Conservation (phyloP, 2,113 vertebrate genomes). For the Opisthocomus hoazin region DNA sequence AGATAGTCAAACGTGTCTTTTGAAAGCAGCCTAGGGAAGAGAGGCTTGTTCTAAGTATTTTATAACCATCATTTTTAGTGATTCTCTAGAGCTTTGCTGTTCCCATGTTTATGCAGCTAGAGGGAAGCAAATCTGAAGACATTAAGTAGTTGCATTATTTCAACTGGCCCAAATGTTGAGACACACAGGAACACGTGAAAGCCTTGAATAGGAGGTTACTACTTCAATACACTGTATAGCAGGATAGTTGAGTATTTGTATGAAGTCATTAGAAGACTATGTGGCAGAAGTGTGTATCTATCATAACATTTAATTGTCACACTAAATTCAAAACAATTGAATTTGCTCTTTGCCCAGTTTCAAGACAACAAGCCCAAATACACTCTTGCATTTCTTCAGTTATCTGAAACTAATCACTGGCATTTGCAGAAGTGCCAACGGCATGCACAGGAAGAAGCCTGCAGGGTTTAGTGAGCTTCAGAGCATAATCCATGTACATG, state of each 20-base stretch:
- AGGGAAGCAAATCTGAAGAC: not conserved
- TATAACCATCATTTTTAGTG: not conserved
- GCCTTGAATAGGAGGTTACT: not conserved
- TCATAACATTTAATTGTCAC: not conserved
- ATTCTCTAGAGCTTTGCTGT: not conserved
- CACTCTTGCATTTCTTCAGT: not conserved
- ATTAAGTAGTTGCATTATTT: not conserved
- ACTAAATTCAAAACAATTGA: not conserved
- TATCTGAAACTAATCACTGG: not conserved
- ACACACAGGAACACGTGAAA: not conserved
- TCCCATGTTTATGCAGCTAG: not conserved
- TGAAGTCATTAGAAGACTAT: not conserved
- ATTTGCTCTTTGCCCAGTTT: not conserved
- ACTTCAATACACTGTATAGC: not conserved
- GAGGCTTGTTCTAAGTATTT: not conserved
- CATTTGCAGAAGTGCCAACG: not conserved
- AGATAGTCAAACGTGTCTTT: not conserved
- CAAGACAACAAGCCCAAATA: not conserved
- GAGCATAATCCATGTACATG: not conserved
- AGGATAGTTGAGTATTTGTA: not conserved
- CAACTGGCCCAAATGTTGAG: not conserved
- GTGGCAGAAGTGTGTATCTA: not conserved
- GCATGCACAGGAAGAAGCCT: not conserved
- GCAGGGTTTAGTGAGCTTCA: not conserved
- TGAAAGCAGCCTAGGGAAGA: not conserved